Evolutionary conservation across 2,113 vertebrate species (phyloP), one percentile per base, ranked within the genome.

Genomic region (Lipophrys pholis): DNA sequence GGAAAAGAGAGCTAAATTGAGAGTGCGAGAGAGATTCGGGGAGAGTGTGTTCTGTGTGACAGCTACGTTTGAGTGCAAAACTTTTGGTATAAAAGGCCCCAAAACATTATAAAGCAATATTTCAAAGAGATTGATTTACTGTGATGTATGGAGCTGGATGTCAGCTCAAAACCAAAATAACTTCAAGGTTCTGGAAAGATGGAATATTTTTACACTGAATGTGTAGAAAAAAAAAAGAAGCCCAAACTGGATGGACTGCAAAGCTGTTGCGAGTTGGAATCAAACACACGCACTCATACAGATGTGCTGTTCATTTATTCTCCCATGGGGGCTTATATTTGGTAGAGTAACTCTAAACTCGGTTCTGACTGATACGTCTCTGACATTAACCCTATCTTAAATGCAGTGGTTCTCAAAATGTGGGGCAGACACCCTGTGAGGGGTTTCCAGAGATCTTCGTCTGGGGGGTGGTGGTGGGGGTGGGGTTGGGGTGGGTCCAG

Each of bases 81-180:
- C 68, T 1, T 41, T 36, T 56, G 10, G 58, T 54, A 53, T 14
- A 6, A 73, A 70, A 54, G 30, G 17, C 11, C 50, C n/a, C 1
- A 21, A 45, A 76, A 70, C 9, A 66, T 53, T 36, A 68, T 11
- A 62, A 52, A 53, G 30, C 6, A 59, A 30, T 12, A 49, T 52
- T 73, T 70, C 2, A 30, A 21, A 81, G 40, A 63, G 30, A 11
- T n/a, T 17, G 9, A 72, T 75, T 56, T n/a, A 45, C 39, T 48
- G 11, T 49, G 35, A 63, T 60, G 45, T 41, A 79, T 51, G 15
- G 14, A 21, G 36, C 5, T 57, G 11, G 40, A 41, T 64, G 39
- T 69, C 5, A 15, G 43, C 60, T 69, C 0, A 11, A 35, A 76
- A 56, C n/a, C 10, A 48, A 70, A 9, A 78, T 17, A 6, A 11